These are phyloP conservation scores for Asbolus verrucosus DNA, from an alignment of 1,140 invertebrate genomes.

Conservation along the genomic window DNA sequence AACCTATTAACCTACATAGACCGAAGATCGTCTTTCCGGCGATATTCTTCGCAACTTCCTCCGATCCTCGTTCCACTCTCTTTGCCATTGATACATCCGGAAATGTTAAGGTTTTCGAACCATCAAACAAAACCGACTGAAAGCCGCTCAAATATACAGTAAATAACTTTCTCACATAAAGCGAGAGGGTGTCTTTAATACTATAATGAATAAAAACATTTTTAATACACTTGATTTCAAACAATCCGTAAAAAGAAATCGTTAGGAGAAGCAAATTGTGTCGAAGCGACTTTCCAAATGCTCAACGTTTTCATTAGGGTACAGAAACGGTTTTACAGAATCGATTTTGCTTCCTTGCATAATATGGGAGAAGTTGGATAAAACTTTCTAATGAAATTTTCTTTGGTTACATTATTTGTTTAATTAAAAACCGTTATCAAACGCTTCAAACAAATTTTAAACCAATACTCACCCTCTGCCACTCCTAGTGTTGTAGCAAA, in stretches of 20 bases:
- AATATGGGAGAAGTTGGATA: not conserved
- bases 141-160: constrained; percentile 25
- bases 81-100: not conserved
- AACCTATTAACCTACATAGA: constrained; percentile 15
- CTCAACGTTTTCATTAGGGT: not conserved
- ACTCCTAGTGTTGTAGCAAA: too few species aligned
- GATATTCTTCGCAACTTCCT: too few species aligned
- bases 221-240: too few species aligned
- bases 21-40: too few species aligned
- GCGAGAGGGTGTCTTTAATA: not conserved
- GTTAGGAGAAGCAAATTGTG: too few species aligned
- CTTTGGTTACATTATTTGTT: constrained; percentile 1
- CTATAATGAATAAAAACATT: constrained; percentile 29
- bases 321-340: too few species aligned
- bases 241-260: too few species aligned
- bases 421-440: not conserved
- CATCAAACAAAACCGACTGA: constrained; percentile 30
- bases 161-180: constrained; percentile 23
- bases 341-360: not conserved
- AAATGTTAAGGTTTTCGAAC: constrained; percentile 3
- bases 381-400: constrained; percentile 12
- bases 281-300: not conserved
- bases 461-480: not conserved
- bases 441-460: not conserved
- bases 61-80: not conserved